Evolutionary conservation across 2,888 invertebrate species (phyloP).

Genomic region (Thyatira batis): DNA sequence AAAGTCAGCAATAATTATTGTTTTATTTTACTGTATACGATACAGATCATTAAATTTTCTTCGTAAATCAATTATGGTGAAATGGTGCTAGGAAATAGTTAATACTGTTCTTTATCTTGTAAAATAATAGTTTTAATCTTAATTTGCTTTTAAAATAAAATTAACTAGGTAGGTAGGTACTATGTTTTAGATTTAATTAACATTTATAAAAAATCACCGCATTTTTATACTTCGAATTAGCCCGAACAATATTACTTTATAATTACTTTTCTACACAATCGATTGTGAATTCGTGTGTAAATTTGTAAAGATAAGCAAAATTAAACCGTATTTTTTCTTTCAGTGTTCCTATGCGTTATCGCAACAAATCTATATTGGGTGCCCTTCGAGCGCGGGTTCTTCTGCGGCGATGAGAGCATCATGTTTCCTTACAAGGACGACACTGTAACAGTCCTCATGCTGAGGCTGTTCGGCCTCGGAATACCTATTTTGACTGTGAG

Average conservation of each 20-base stretch:
- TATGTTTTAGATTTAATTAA: too few species aligned
- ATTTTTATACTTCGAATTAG: too few species aligned
- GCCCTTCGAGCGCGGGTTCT: conserved; percentile 93
- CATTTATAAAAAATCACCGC: too few species aligned
- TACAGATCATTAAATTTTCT: background rate
- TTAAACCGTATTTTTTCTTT: conserved; percentile 23
- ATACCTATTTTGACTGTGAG: conserved; percentile 88
- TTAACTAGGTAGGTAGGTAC: too few species aligned
- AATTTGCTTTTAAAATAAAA: too few species aligned
- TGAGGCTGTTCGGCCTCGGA: conserved; percentile 86
- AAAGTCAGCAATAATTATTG: background rate
- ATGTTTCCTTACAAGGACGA: conserved; percentile 91
- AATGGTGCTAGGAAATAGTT: too few species aligned
- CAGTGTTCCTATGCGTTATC: conserved; percentile 51
- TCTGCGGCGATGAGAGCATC: conserved; percentile 95
- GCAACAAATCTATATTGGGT: conserved; percentile 51
- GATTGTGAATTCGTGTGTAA: too few species aligned
- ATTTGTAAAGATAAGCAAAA: background rate
- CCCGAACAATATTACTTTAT: too few species aligned
- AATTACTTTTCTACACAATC: too few species aligned
- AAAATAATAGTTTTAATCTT: too few species aligned
- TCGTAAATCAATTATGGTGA: too few species aligned
- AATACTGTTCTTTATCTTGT: too few species aligned
- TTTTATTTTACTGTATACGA: background rate
- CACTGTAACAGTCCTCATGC: conserved; percentile 87